Evolutionary conservation across 1,140 invertebrate species (phyloP).

Genomic region (Melanaphis sacchari): DNA sequence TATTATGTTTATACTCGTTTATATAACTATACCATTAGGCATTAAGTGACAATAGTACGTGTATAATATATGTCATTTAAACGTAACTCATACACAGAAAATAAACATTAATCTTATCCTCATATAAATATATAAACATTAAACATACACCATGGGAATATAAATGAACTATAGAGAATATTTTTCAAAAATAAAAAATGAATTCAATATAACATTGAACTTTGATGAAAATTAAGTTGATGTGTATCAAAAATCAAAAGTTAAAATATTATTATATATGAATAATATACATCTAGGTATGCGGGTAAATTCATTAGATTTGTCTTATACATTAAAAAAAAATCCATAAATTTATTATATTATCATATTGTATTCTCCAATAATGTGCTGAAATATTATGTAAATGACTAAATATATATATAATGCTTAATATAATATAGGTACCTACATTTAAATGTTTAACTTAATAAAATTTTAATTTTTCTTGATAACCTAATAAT

Average conservation of each 20-base stretch:
- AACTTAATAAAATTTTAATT: too few species aligned
- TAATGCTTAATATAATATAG: too few species aligned
- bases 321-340: too few species aligned
- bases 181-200: not conserved
- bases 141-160: not conserved
- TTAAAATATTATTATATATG: too few species aligned
- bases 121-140: not conserved
- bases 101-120: not conserved
- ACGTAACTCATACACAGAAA: not conserved
- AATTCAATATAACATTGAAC: not conserved
- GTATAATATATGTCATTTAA: not conserved
- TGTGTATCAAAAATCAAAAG: not conserved
- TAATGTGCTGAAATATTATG: too few species aligned
- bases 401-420: too few species aligned
- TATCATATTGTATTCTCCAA: too few species aligned
- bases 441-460: too few species aligned
- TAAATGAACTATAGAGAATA: not conserved
- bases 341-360: too few species aligned
- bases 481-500: too few species aligned
- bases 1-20: not conserved
- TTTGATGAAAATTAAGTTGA: not conserved
- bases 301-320: too few species aligned
- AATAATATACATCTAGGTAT: too few species aligned
- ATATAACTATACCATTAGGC: not conserved
- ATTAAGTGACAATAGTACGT: not conserved